Evolutionary conservation across 2,888 invertebrate species (phyloP), one percentile per base, ranked within the genome.

Genomic region (Amphipyra berbera): DNA sequence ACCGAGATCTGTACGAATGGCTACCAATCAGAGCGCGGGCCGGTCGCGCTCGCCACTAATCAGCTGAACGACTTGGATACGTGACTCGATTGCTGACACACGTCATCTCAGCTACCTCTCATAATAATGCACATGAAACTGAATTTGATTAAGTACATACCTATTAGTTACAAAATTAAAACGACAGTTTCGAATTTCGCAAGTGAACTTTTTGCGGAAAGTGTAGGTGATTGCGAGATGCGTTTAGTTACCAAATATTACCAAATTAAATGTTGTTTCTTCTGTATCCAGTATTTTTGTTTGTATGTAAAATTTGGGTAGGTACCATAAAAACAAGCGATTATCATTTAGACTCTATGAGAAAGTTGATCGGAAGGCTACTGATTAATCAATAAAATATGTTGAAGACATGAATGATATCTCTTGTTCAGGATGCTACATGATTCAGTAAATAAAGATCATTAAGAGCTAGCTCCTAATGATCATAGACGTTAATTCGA

Each of bases 1-100:
- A 69, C 62, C 42, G 68, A 73, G 70, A 63, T 66, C 66, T 44
- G 41, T 40, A 61, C 77, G 60, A 79, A 72, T 79, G 70, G 62
- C 76, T 77, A 73, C 78, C 88, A 85, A 87, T 86, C 85, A 84
- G 79, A 82, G 81, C 81, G 68, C 84, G 64, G 74, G 75, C 68
- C 76, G 69, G 56, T 72, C 72, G 61, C 73, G 72, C 59, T 77
- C 73, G 64, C 55, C 57, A 58, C 73, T 84, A 84, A 85, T 85
- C 81, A 83, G 79, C 78, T 66, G 71, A 75, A 71, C 60, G 63
- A 64, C 41, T 70, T 54, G 64, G 69, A 55, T 72, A 66, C 68
- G 62, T 77, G 75, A 58, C 63, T 53, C 58, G 53, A 27, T 61
- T 15, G 53, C 60, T 53, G 52, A 9, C 37, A 55, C 42, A 66